Base-by-base conservation (phyloP, 2,113 vertebrate genomes). In the Tauraco erythrolophus region DNA sequence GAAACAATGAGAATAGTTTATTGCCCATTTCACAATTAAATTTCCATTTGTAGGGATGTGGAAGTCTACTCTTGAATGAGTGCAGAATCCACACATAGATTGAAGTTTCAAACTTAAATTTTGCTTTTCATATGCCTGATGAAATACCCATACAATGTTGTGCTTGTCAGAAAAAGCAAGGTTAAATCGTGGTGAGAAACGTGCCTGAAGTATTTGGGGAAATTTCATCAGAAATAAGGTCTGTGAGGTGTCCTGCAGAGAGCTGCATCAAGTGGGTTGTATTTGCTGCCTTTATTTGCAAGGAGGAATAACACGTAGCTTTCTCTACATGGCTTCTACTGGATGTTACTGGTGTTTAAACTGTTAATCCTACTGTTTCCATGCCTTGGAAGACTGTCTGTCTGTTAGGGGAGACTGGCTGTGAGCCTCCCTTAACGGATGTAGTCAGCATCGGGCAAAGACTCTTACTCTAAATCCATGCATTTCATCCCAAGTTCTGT, bases 1-100 rank as follows among this genome's bases (percentile, higher is more conserved):
- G 46, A 88, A 81, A 43, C 70, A 75, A 56, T 70, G 43, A 58
- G 92, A 72, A 74, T 64, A 81, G 13, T 95, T 84, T 76, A 79
- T 87, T 94, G 76, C 84, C 76, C 24, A 21, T 83, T 84, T 82
- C 51, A 71, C 79, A 93, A 82, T 91, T 79, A 87, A 61, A 64
- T 57, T 84, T n/a, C 39, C 31, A 28, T 74, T 94, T 94, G 53
- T 43, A 85, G 23, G 4, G 10, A 28, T 75, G 88, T 87, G 33
- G 39, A 94, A 76, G 23, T 90, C 76, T 78, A 1, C 33, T 89
- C 16, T 75, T 39, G 33, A 56, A 23, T n/a, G 28, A 77, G 68
- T 41, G 57, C 28, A 24, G 57, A 25, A 37, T 91, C 72, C 81
- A 76, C 43, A 15, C 13, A 19, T 13, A 77, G 50, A 50, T 3